Base-by-base conservation (phyloP, 2,113 vertebrate species). In the Entelurus aequoreus region DNA sequence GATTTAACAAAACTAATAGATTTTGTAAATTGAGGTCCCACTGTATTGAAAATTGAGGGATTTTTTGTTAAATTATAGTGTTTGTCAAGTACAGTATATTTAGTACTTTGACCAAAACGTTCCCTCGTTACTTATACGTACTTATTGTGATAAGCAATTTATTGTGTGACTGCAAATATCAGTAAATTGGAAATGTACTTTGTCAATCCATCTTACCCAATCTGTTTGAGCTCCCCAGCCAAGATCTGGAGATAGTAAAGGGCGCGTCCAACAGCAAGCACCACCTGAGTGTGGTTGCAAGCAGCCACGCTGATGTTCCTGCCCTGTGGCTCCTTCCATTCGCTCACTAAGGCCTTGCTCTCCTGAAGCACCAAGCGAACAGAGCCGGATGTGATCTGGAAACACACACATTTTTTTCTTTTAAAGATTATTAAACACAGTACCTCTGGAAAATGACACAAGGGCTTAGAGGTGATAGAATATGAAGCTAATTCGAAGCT, bases 281-380 rank as follows among this genome's bases (percentile, higher is more conserved):
- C 95, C 42, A 99, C 95, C 85, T 99, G 97, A 66, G 92, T 94
- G 76, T 92, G 94, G 84, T 98, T 99, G 65, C 97, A 99, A 48
- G 97, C 97, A 1, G 96, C 96, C 61, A 99, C 95, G 0, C 97
- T 99, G 88, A 99, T 96, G 88, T 99, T 98, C 78, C 93, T 93
- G 44, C 95, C 94, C 10, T 96, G 94, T 5, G 96, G 95, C 74
- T 99, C 97, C 71, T 97, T 98, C 97, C 97, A 99, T 54, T 99
- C 96, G 0, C 95, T 97, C 68, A 94, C 95, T 49, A 99, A 83
- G 1, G 93, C 90, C 80, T 99, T 98, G 71, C 92, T 96, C 16
- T 98, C 94, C 79, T 98, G 96, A 13, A 92, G 94, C 44, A 99
- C 97, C 75, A 99, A 86, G 37, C 96, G 90, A 74, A 99, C 95